Conservation (phyloP, 2,888 invertebrate genomes). For the Athetis lepigone region DNA sequence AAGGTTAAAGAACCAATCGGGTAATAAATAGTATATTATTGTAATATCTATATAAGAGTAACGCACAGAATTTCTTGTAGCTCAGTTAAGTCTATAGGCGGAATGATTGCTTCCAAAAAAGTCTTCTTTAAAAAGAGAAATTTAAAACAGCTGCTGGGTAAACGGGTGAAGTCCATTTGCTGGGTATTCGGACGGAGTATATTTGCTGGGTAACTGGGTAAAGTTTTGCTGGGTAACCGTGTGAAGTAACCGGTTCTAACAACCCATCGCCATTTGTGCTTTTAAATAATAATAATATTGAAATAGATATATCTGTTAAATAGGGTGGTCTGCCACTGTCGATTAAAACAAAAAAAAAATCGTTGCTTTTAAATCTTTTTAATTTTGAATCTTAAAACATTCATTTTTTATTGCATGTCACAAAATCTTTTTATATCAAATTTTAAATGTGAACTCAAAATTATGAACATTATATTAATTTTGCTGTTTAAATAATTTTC, state of each 20-base stretch:
- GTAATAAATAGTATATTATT: no score
- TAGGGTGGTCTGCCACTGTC: constrained; percentile 57
- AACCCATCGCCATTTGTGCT: constrained; percentile 84
- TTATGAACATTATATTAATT: neutral
- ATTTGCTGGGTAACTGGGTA: no score
- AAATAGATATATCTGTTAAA: constrained; percentile 62
- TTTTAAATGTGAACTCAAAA: neutral
- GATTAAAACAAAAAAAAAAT: neutral
- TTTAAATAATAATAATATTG: constrained; percentile 75
- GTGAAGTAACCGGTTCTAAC: constrained; percentile 16
- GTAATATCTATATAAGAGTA: no score
- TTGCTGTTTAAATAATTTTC: neutral
- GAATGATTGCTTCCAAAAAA: no score
- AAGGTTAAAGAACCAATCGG: no score
- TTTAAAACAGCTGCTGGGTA: no score
- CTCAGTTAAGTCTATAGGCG: no score
- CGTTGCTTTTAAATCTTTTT: no score
- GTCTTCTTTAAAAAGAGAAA: no score
- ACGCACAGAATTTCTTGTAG: no score
- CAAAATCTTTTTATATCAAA: no score
- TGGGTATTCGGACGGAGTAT: no score
- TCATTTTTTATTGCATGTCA: constrained; percentile 2
- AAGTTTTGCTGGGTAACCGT: neutral
- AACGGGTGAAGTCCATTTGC: neutral
- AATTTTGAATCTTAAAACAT: neutral